Percentiles rank a stretch among this genome's conserved stretches.
Evolutionary conservation across 2,113 vertebrate species (phyloP).

Genomic region (Corapipo altera): DNA sequence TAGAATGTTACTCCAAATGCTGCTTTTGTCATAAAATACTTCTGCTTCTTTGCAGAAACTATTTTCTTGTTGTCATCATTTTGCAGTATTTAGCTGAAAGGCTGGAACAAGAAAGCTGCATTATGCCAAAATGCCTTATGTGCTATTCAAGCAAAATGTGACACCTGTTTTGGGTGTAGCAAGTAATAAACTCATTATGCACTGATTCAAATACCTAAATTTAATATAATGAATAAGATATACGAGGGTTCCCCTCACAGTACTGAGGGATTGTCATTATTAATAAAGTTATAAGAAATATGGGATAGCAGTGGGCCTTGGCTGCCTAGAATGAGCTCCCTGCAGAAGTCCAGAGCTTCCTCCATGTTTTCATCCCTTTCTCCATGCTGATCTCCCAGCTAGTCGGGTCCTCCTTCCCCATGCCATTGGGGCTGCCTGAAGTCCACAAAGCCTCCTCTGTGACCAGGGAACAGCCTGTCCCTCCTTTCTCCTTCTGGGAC

Average conservation of each 20-base stretch:
- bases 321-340: background rate
- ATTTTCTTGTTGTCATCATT: constrained; percentile 37
- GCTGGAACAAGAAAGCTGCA: constrained; percentile 50
- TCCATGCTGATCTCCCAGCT: background rate
- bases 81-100: constrained; percentile 26
- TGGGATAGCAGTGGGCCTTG: background rate
- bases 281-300: background rate
- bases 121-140: constrained; percentile 24
- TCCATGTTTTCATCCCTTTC: background rate
- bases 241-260: background rate
- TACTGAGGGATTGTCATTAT: background rate
- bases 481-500: background rate
- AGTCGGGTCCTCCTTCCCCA: background rate
- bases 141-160: background rate
- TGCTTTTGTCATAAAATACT: constrained; percentile 47
- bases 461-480: background rate
- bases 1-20: constrained; percentile 19
- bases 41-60: constrained; percentile 20
- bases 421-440: background rate
- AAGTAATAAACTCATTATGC: background rate
- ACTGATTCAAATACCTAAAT: background rate
- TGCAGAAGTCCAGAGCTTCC: background rate
- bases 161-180: background rate
- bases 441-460: background rate
- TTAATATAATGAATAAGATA: background rate